phyloP scores from a whole-genome alignment of 2,797 vertebrate genomes.

The Melanotaenia nigrans region DNA sequence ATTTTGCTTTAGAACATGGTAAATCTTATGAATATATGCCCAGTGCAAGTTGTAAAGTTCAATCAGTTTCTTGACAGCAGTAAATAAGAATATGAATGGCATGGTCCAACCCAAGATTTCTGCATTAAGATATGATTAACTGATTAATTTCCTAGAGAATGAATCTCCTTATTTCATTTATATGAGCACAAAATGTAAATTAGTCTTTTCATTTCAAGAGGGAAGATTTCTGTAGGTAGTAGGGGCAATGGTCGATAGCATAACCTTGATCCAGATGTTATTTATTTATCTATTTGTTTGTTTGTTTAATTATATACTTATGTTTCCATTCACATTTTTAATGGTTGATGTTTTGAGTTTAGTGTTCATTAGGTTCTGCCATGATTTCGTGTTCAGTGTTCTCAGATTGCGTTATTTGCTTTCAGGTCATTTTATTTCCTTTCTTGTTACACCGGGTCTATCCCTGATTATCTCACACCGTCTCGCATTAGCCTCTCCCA shows the following conservation, averaged over 20 bases:
- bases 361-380: no score
- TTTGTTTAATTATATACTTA: no score
- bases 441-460: no score
- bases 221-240: no score
- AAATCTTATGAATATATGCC: background rate
- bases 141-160: background rate
- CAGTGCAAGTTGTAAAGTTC: background rate
- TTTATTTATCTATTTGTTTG: background rate
- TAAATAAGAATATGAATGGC: background rate
- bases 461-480: no score
- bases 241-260: no score
- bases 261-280: background rate
- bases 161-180: background rate
- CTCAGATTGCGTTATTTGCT: no score
- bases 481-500: no score
- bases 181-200: background rate
- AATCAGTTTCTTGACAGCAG: background rate
- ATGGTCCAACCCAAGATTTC: background rate
- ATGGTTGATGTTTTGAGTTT: no score
- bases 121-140: background rate
- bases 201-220: background rate
- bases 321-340: no score
- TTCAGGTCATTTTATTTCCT: no score
- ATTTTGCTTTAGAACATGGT: conserved; percentile 10
- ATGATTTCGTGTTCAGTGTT: no score